These are phyloP conservation scores for Athalia rosae DNA, from an alignment of 2,888 invertebrate genomes.

Conservation along the genomic window DNA sequence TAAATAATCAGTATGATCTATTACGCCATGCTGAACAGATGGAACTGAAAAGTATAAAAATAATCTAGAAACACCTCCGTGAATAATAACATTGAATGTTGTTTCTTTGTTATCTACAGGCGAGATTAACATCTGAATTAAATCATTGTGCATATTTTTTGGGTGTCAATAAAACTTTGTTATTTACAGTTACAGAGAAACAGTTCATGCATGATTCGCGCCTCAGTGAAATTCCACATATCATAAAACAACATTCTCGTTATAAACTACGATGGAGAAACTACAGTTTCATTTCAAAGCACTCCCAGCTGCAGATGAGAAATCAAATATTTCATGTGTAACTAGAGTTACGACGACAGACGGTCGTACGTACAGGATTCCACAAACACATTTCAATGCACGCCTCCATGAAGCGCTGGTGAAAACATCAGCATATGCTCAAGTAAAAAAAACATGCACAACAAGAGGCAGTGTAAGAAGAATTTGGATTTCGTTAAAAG, in stretches of 20 bases:
- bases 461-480: slow-evolving; percentile 24
- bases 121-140: too few species aligned
- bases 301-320: slow-evolving; percentile 29
- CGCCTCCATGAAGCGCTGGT: not conserved
- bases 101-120: too few species aligned
- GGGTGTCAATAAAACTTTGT: too few species aligned
- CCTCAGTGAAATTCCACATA: slow-evolving; percentile 1
- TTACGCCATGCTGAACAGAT: too few species aligned
- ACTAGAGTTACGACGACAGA: slow-evolving; percentile 21
- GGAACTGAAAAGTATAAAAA: too few species aligned
- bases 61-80: too few species aligned
- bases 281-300: slow-evolving; percentile 22
- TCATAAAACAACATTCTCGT: slow-evolving; percentile 38
- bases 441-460: slow-evolving; percentile 34
- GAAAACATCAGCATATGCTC: slow-evolving; percentile 29
- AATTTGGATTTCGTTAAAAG: slow-evolving; percentile 27
- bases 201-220: too few species aligned
- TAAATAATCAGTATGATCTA: slow-evolving; percentile 22
- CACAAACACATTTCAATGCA: not conserved
- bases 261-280: slow-evolving; percentile 20
- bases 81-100: too few species aligned
- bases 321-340: slow-evolving; percentile 28
- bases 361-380: slow-evolving; percentile 27
- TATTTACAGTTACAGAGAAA: too few species aligned
- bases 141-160: too few species aligned